Evolutionary conservation across 1,140 invertebrate species (phyloP).

Genomic region (Holotrichia oblita): DNA sequence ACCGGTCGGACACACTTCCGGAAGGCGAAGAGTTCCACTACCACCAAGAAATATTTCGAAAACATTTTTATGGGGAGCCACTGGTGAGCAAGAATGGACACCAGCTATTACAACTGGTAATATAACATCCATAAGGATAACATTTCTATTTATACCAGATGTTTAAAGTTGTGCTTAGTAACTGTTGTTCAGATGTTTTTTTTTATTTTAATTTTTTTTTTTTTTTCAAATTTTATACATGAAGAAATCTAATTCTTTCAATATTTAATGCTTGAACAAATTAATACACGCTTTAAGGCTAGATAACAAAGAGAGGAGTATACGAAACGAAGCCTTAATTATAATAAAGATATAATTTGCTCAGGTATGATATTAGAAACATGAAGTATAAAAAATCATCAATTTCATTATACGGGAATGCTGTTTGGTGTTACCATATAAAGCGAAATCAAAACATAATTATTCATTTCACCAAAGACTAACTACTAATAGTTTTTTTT

Average conservation of each 20-base stretch:
- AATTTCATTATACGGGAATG: constrained; percentile 15
- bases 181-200: constrained; percentile 25
- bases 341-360: not conserved
- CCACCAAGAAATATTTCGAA: constrained; percentile 61
- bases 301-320: no score
- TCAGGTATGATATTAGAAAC: not conserved
- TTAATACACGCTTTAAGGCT: not conserved
- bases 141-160: constrained; percentile 32
- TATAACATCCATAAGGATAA: constrained; percentile 57
- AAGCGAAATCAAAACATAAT: not conserved
- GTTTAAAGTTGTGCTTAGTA: constrained; percentile 31
- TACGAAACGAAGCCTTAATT: no score
- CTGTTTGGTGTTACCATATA: constrained; percentile 18
- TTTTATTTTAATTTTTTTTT: constrained; percentile 27
- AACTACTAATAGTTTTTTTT: constrained; percentile 31
- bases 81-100: constrained; percentile 93
- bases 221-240: not conserved
- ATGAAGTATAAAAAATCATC: not conserved
- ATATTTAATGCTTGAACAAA: not conserved
- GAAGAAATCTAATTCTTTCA: not conserved
- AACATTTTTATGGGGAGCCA: constrained; percentile 88
- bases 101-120: constrained; percentile 91
- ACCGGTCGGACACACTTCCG: not conserved
- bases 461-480: constrained; percentile 17
- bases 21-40: not conserved